These are phyloP conservation scores for Egretta garzetta DNA, from an alignment of 2,113 vertebrate species.

Conservation along the genomic window DNA sequence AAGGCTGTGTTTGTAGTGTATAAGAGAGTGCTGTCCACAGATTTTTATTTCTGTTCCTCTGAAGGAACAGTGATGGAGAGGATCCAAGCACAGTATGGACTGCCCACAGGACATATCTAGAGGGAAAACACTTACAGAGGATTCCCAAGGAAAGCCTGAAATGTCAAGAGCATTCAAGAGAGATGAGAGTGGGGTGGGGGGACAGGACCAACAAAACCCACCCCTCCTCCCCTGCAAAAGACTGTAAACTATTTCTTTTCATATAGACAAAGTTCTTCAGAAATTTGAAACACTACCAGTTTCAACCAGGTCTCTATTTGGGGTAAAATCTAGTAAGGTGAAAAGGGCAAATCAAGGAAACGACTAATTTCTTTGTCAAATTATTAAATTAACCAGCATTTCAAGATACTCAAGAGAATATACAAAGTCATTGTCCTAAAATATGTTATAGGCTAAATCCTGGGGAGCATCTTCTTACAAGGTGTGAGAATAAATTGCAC, in stretches of 20 bases:
- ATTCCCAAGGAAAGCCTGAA: not conserved
- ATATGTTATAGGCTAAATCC: not conserved
- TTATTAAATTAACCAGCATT: not conserved
- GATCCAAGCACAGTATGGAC: not conserved
- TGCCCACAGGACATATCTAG: not conserved
- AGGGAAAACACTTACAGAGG: not conserved
- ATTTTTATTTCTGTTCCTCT: not conserved
- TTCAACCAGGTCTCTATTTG: not conserved
- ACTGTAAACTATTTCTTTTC: not conserved
- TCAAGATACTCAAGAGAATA: not conserved
- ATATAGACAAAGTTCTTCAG: not conserved
- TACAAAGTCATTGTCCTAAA: not conserved
- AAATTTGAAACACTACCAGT: not conserved
- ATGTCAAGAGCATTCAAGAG: not conserved
- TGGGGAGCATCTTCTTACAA: not conserved
- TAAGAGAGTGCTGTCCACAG: not conserved
- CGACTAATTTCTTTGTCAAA: not conserved
- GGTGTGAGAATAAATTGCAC: not conserved
- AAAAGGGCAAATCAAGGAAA: not conserved
- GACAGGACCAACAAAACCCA: accelerated
- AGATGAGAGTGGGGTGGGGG: not conserved
- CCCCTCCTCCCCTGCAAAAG: accelerated
- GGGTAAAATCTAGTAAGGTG: not conserved
- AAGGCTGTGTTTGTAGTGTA: not conserved
- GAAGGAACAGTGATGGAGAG: not conserved